Base-by-base conservation (phyloP, 2,113 vertebrate genomes). In the Cygnus buccinator region DNA sequence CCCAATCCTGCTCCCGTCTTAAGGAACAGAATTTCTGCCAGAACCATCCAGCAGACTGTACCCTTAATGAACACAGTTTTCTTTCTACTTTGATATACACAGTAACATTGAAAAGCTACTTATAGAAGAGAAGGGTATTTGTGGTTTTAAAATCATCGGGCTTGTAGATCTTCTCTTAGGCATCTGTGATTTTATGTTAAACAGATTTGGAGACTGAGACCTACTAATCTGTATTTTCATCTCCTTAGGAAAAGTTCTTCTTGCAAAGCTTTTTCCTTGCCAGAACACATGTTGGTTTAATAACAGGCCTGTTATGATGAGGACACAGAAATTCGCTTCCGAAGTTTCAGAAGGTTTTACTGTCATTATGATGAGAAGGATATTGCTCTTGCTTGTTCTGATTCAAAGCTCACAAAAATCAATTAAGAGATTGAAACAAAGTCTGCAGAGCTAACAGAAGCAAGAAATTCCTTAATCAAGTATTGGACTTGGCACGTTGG, bases 401-500 rank as follows among this genome's bases (percentile, higher is more conserved):
- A 80, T 54, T 39, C 46, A 86, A 95, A 80, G n/a, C n/a, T 74
- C 58, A 74, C 23, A 29, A 41, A 71, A 61, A 29, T 0, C 15
- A 67, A 52, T n/a, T 43, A 83, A 58, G 46, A 86, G 18, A 82
- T 3, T 61, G 26, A 91, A 89, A 78, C 5, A 33, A 67, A 84
- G 33, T 46, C 46, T 59, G 44, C n/a, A 89, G 33, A 89, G 84
- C 11, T 31, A 75, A 57, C 22, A 84, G 1, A 11, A 67, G 55
- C 12, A 77, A 80, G 25, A 86, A 41, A 58, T 55, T 28, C 62
- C 54, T 80, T n/a, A 28, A 18, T n/a, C 0, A 0, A 80, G 9
- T 44, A 37, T 29, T 43, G 25, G 41, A 72, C 20, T 16, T 33
- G 73, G 76, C 50, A 93, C 17, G 28, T 46, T 55, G 41, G 48